These are phyloP conservation scores for Drosophila cognata DNA, from an alignment of 2,888 invertebrate species.

Conservation along the genomic window DNA sequence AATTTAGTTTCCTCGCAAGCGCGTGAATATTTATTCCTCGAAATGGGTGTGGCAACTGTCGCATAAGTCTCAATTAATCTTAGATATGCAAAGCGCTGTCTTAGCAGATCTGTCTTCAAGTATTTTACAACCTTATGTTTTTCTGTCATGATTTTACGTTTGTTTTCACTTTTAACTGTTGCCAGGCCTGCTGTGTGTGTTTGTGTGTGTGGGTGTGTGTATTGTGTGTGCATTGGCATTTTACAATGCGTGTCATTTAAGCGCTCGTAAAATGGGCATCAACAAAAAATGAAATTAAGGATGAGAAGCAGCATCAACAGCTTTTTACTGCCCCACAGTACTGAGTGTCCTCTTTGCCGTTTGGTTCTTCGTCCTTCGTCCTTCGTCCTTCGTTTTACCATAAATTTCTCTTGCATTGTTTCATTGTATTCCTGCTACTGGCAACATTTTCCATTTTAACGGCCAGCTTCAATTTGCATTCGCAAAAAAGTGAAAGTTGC, in stretches of 20 bases:
- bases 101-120: neutral
- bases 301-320: neutral
- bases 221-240: slow-evolving; percentile 35
- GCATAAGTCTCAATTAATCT: neutral
- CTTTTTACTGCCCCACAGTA: slow-evolving; percentile 40
- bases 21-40: neutral
- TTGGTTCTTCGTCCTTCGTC: slow-evolving; percentile 6
- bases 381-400: neutral
- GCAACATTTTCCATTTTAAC: slow-evolving; percentile 30
- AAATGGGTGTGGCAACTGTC: neutral
- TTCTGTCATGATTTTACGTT: slow-evolving; percentile 7
- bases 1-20: neutral
- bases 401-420: slow-evolving; percentile 8
- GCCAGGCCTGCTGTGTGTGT: slow-evolving; percentile 5
- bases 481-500: slow-evolving; percentile 2
- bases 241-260: slow-evolving; percentile 58
- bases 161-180: slow-evolving; percentile 28
- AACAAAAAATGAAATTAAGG: slow-evolving; percentile 17
- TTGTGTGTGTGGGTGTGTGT: neutral
- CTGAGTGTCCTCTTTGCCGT: neutral
- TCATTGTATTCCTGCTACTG: slow-evolving; percentile 8
- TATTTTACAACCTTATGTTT: neutral
- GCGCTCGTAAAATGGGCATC: slow-evolving; percentile 52
- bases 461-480: neutral
- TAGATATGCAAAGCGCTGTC: neutral